These are phyloP conservation scores for Drosophila stalkeri DNA, from an alignment of 2,888 invertebrate genomes.

Conservation along the genomic window DNA sequence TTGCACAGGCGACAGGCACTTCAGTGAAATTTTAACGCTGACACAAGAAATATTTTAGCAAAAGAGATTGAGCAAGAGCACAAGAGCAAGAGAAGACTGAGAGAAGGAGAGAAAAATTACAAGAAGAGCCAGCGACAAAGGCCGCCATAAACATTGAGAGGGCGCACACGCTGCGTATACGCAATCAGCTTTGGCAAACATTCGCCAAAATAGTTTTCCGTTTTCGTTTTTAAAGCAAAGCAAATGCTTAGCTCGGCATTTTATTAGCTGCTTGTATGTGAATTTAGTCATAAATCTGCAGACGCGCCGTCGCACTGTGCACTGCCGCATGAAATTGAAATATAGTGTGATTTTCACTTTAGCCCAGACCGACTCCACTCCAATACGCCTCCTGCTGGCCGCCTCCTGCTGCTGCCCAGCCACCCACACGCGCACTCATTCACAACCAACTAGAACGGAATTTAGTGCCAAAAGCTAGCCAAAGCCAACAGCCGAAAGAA, in stretches of 20 bases:
- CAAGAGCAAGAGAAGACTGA: not conserved
- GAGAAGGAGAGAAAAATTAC: conserved; percentile 4
- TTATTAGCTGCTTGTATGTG: conserved; percentile 77
- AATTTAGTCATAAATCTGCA: conserved; percentile 78
- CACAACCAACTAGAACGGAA: conserved; percentile 53
- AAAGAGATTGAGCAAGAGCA: conserved; percentile 47
- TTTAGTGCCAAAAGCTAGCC: conserved; percentile 63
- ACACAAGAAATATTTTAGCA: conserved; percentile 76
- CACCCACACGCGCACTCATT: too few species aligned
- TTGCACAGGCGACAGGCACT: conserved; percentile 74
- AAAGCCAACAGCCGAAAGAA: conserved; percentile 45
- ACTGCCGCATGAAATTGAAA: conserved; percentile 79
- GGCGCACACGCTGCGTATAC: conserved; percentile 73
- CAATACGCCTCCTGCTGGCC: too few species aligned
- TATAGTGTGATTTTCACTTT: conserved; percentile 81
- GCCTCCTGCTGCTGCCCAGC: too few species aligned
- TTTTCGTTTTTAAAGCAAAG: conserved; percentile 61
- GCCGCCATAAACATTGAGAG: conserved; percentile 63
- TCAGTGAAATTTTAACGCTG: conserved; percentile 74
- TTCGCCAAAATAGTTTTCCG: conserved; percentile 73
- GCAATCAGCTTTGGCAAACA: conserved; percentile 76
- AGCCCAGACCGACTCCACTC: conserved; percentile 9
- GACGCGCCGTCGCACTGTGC: conserved; percentile 71
- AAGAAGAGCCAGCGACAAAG: conserved; percentile 51
- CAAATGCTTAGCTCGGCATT: conserved; percentile 76